Evolutionary conservation across 2,113 vertebrate species (phyloP).

Genomic region (Sander vitreus): DNA sequence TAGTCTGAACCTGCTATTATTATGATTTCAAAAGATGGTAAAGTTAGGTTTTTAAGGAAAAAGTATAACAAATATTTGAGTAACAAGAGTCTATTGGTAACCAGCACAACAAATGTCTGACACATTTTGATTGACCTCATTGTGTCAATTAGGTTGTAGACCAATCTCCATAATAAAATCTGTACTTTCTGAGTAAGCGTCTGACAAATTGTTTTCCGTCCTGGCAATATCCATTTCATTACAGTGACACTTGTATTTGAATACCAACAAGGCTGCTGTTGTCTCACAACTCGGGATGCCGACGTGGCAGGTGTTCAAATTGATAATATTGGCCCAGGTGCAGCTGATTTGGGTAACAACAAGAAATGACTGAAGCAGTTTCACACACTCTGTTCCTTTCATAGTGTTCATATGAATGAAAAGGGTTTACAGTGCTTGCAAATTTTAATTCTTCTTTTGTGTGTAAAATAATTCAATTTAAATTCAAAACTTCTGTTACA

Average conservation of each 20-base stretch:
- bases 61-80: neutral
- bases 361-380: constrained; percentile 26
- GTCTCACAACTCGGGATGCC: constrained; percentile 42
- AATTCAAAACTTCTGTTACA: neutral
- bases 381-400: constrained; percentile 6
- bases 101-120: constrained; percentile 26
- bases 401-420: neutral
- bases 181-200: constrained; percentile 49
- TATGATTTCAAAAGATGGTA: neutral
- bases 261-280: constrained; percentile 63
- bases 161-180: constrained; percentile 62
- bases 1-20: neutral
- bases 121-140: constrained; percentile 45
- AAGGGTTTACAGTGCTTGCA: neutral
- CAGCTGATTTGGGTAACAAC: constrained; percentile 45
- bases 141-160: constrained; percentile 48
- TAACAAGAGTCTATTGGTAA: neutral
- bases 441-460: neutral
- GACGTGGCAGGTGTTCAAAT: constrained; percentile 64
- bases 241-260: constrained; percentile 54
- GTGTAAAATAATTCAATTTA: neutral
- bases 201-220: constrained; percentile 62
- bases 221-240: constrained; percentile 67
- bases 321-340: constrained; percentile 60
- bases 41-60: constrained; percentile 1